Base-by-base conservation (phyloP, 2,113 vertebrate species). In the Alexandromys fortis region DNA sequence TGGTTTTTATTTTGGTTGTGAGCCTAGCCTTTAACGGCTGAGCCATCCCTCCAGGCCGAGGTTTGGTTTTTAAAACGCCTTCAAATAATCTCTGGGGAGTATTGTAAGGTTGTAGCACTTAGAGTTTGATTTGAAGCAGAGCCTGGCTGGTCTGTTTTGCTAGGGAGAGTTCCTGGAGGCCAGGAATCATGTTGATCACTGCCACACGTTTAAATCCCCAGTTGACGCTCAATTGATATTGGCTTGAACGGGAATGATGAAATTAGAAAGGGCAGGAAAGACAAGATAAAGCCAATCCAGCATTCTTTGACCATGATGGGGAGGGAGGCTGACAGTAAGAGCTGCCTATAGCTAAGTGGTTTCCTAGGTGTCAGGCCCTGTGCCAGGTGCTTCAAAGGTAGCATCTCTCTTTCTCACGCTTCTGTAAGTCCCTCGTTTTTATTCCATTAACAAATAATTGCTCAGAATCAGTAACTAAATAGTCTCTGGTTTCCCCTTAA, bases 11-110 rank as follows among this genome's bases (percentile, higher is more conserved):
- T 49, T 49, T 49, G 49, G 49, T 49, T 49, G 49, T 7, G 49
- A 49, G 49, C 10, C 49, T 49, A 49, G 49, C 49, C 49, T 49
- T 49, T 49, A 49, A 49, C 10, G 49, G 49, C 49, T 49, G 49
- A 49, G 49, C 49, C 49, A 49, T 49, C 49, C 49, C 49, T 49
- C 49, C 49, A 49, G 49, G 49, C 49, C 49, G 75, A 91, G 67
- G 89, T 96, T 67, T 61, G 70, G 55, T 76, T 81, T 42, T 83
- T 58, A 93, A 96, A 96, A 90, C 8, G 28, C 81, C 42, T 93
- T 94, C 78, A 52, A 63, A 47, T 67, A 81, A 68, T 92, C 61
- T 75, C 49, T 22, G n/a, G 55, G 28, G 63, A 89, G 61, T 26
- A 52, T 76, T 61, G 65, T 55, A 93, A 35, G 9, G 79, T 28